Evolutionary conservation across 2,888 invertebrate genomes (phyloP), one percentile per base, ranked within the genome.

Genomic region (Pseudoips prasinana): DNA sequence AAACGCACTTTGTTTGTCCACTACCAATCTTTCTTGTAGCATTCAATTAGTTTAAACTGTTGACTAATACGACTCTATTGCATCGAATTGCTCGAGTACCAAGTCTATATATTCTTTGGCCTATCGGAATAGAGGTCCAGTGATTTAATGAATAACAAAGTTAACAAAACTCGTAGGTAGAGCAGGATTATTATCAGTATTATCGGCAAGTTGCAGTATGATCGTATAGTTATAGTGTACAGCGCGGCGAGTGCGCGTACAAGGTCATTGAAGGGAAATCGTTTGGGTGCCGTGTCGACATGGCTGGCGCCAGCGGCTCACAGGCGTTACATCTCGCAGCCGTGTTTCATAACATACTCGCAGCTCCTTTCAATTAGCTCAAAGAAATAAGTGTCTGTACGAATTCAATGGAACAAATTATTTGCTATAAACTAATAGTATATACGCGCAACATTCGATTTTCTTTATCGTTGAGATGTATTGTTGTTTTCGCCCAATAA

Each of bases 251-350:
- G 72, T 63, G 65, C 64, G 54, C 59, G 66, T 64, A 65, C 86
- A 87, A 87, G 87, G 88, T 82, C 84, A 76, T 72, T 70, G 78
- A 85, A 77, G 86, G 87, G 82, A 87, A 87, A 87, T 77, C 73
- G 76, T 73, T 73, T n/a, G 69, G 64, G 64, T 65, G 53, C 65
- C 46, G 43, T 82, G 74, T 78, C 77, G 81, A 80, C 78, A 80
- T 64, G 59, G 56, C 51, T 58, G 66, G 66, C 72, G 75, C 64
- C 72, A 64, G 60, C 58, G 58, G 55, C 61, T 45, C 57, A 58
- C 56, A 54, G 50, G 63, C 59, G 70, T 76, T 77, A 77, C 74
- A 79, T 81, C 81, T 83, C 62, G 65, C 64, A 58, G 73, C 64
- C 40, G 54, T 52, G 64, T 82, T 84, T 81, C 77, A 71, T 71